These are phyloP conservation scores for Callipepla californica DNA, from an alignment of 2,113 vertebrate genomes.

Conservation along the genomic window DNA sequence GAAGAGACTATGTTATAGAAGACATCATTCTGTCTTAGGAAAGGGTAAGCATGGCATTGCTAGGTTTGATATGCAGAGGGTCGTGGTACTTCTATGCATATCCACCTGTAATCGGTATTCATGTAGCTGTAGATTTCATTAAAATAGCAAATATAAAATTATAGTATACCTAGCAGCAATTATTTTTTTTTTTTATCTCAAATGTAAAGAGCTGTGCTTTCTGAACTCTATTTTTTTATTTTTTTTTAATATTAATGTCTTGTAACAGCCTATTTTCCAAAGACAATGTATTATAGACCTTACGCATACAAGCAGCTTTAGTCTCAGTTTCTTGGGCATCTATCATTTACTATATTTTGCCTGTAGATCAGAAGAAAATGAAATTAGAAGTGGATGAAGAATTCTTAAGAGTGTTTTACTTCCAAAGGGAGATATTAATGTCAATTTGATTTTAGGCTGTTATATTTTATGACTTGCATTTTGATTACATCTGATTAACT, in stretches of 20 bases:
- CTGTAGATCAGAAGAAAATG: slow-evolving; percentile 11
- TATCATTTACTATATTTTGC: neutral
- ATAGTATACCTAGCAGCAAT: neutral
- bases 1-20: neutral
- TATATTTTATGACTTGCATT: slow-evolving; percentile 26
- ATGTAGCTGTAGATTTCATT: neutral
- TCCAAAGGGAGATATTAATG: neutral
- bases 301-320: neutral
- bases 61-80: neutral
- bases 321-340: neutral
- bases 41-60: accelerated
- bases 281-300: neutral
- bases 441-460: slow-evolving; percentile 32
- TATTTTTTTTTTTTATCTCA: neutral
- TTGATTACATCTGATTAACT: slow-evolving; percentile 41
- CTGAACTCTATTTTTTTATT: neutral
- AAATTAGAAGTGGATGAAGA: slow-evolving; percentile 17
- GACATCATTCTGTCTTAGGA: accelerated
- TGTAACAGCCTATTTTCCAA: neutral
- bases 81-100: accelerated
- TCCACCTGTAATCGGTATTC: accelerated
- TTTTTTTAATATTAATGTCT: neutral
- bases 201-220: neutral
- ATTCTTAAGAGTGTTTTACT: neutral
- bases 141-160: neutral